Evolutionary conservation across 2,888 invertebrate genomes (phyloP).

Genomic region (Sarcophaga variegata): DNA sequence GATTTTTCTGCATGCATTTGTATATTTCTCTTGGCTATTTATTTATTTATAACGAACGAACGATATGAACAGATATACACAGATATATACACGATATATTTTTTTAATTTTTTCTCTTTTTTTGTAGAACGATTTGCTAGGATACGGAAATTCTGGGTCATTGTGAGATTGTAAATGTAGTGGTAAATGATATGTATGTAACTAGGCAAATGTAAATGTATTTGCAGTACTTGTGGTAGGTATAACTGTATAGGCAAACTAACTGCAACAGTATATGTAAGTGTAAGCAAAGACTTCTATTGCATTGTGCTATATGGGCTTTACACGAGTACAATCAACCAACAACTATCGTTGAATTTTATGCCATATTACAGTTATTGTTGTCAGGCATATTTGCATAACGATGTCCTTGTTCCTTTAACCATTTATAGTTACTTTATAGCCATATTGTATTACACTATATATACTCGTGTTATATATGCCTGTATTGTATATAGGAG

Average conservation of each 20-base stretch:
- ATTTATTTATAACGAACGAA: constrained; percentile 3
- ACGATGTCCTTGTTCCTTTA: constrained; percentile 67
- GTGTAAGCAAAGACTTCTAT: constrained; percentile 50
- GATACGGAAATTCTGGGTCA: constrained; percentile 64
- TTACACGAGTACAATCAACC: not conserved
- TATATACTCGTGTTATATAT: not conserved
- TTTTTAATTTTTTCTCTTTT: constrained; percentile 18
- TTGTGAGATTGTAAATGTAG: constrained; percentile 27
- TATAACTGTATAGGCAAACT: constrained; percentile 18
- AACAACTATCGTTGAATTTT: constrained; percentile 49
- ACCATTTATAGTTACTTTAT: constrained; percentile 73
- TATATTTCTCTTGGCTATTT: not conserved
- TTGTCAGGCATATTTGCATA: constrained; percentile 73
- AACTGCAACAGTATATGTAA: constrained; percentile 27
- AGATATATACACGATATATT: not conserved
- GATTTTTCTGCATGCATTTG: too few relatives aligned
- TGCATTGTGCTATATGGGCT: not conserved
- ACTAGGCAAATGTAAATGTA: constrained; percentile 3
- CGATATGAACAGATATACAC: not conserved
- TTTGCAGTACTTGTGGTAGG: constrained; percentile 23
- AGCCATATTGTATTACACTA: not conserved
- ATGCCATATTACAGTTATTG: constrained; percentile 72
- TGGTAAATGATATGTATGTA: not conserved
- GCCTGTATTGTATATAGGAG: not conserved
- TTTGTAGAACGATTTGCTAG: constrained; percentile 42